Evolutionary conservation across 2,113 vertebrate species (phyloP).

Genomic region (Pachyramphus minor): DNA sequence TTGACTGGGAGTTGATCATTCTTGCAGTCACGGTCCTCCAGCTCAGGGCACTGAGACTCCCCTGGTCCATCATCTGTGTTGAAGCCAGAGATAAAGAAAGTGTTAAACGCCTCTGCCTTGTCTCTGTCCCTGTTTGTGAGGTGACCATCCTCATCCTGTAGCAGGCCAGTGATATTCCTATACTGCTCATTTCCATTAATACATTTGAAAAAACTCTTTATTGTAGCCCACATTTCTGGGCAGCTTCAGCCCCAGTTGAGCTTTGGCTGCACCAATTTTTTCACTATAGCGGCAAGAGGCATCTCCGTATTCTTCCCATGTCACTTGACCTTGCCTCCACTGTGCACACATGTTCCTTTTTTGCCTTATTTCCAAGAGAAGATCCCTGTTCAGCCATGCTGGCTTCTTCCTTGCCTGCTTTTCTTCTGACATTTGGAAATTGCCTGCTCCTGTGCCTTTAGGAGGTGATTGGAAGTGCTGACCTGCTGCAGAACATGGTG

Average conservation of each 20-base stretch:
- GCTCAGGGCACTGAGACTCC: background rate
- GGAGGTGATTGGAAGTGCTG: background rate
- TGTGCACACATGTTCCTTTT: background rate
- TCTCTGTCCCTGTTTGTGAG: background rate
- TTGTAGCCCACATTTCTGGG: background rate
- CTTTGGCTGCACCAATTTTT: background rate
- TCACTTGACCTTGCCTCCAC: background rate
- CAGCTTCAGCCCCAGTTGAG: background rate
- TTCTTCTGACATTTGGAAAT: background rate
- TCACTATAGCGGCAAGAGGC: background rate
- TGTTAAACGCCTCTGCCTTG: background rate
- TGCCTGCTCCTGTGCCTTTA: background rate
- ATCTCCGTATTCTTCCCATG: background rate
- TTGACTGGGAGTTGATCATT: background rate
- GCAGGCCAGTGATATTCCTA: background rate
- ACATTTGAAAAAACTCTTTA: background rate
- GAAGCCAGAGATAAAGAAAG: background rate
- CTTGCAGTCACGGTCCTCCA: background rate
- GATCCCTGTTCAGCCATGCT: background rate
- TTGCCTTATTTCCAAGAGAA: background rate
- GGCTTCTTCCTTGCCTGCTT: background rate
- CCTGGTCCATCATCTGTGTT: background rate
- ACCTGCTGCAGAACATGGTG: background rate
- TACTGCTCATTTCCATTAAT: background rate
- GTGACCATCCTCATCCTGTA: background rate